A percentile compares a stretch with the other conserved stretches of the same genome.
phyloP scores from a whole-genome alignment of 2,113 vertebrate species.

The Sylvia atricapilla region DNA sequence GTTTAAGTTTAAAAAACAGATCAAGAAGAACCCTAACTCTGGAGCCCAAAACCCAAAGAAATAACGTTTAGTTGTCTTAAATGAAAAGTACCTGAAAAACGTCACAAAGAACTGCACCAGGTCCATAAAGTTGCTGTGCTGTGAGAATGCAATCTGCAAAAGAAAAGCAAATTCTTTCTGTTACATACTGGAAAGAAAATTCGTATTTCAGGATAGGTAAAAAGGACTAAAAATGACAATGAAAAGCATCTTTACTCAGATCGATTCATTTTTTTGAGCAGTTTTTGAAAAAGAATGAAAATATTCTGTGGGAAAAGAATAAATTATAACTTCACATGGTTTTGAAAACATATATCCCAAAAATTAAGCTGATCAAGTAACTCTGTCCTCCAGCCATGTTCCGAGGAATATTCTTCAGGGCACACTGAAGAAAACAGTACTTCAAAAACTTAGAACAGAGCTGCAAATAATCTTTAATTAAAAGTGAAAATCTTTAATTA shows the following conservation, averaged over 20 bases:
- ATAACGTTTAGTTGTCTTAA: neutral
- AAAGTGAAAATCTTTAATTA: neutral
- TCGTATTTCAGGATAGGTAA: neutral
- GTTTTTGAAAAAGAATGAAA: neutral
- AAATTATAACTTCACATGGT: neutral
- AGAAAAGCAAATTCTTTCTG: slow-evolving; percentile 45
- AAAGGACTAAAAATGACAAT: neutral
- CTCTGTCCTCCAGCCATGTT: neutral
- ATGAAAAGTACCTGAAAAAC: slow-evolving; percentile 91
- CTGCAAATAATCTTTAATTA: neutral
- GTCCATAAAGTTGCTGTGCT: slow-evolving; percentile 99
- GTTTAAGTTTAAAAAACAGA: neutral
- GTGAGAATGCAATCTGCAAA: slow-evolving; percentile 95
- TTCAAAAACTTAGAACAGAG: neutral
- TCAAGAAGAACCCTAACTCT: neutral
- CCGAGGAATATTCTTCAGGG: neutral
- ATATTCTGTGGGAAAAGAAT: neutral
- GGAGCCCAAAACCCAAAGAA: neutral
- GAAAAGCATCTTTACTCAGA: neutral
- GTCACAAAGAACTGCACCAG: slow-evolving; percentile 99
- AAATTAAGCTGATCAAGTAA: neutral
- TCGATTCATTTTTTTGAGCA: neutral
- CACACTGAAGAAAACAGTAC: neutral
- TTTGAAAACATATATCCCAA: neutral
- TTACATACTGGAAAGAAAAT: slow-evolving; percentile 16